A percentile compares a stretch with the other conserved stretches of the same genome.
Conservation (phyloP, 1,140 invertebrate species). For the Drosophila neocordata region DNA sequence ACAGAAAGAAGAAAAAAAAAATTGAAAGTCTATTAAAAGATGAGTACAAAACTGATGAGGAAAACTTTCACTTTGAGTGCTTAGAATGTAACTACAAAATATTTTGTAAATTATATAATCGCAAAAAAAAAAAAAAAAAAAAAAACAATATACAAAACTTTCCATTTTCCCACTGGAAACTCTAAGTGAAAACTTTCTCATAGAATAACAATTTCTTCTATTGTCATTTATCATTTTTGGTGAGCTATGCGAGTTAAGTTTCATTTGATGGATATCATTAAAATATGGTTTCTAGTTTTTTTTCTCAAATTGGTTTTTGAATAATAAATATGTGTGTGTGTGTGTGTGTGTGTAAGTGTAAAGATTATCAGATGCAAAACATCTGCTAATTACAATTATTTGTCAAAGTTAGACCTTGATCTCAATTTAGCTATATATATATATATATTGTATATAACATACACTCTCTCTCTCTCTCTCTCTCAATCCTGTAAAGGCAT, state of each 20-base stretch:
- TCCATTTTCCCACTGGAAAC: constrained; percentile 42
- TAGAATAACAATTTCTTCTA: constrained; percentile 20
- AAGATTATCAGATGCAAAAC: constrained; percentile 48
- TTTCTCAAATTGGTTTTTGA: not conserved
- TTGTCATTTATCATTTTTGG: constrained; percentile 67
- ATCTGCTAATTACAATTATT: constrained; percentile 32
- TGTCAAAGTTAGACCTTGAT: constrained; percentile 10
- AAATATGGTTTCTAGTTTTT: not conserved
- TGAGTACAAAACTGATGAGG: constrained; percentile 35
- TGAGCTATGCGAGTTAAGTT: constrained; percentile 56
- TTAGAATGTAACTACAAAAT: constrained; percentile 58
- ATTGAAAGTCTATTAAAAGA: constrained; percentile 64
- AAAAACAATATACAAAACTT: constrained; percentile 16
- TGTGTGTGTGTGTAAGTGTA: too few relatives aligned
- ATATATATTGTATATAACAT: too few relatives aligned
- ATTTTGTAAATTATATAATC: constrained; percentile 40
- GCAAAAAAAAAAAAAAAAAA: constrained; percentile 34
- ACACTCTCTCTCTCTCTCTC: not conserved
- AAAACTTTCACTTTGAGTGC: constrained; percentile 65
- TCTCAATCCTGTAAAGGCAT: constrained; percentile 10
- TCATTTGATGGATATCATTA: constrained; percentile 51
- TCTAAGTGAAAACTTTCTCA: constrained; percentile 37
- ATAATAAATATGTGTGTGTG: constrained; percentile 48
- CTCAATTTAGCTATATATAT: not conserved
- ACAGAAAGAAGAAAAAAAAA: constrained; percentile 46